Evolutionary conservation across 2,888 invertebrate genomes (phyloP).

Genomic region (Macrostomum cliftonense): DNA sequence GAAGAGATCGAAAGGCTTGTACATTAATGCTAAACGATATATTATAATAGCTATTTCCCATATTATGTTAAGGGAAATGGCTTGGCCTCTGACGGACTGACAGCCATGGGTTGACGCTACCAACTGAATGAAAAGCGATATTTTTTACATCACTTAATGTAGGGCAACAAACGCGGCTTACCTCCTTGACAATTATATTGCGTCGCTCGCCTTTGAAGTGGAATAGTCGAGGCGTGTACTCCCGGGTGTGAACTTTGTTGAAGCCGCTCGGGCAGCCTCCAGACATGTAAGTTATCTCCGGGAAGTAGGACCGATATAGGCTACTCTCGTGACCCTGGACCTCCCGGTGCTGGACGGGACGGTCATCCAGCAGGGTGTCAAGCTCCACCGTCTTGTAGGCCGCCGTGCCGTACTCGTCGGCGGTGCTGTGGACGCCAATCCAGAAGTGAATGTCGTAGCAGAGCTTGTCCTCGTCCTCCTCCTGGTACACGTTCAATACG

Average conservation of each 20-base stretch:
- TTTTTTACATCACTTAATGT: too few species aligned
- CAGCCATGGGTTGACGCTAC: too few species aligned
- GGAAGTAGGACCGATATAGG: constrained; percentile 29
- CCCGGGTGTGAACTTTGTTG: constrained; percentile 10
- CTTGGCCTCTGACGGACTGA: too few species aligned
- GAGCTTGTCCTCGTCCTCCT: constrained; percentile 20
- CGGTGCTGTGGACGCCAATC: constrained; percentile 34
- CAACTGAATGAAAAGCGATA: too few species aligned
- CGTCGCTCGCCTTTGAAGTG: constrained; percentile 5
- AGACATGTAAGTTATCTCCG: constrained; percentile 13
- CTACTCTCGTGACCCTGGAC: constrained; percentile 29
- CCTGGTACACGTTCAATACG: constrained; percentile 14
- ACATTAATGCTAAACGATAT: too few species aligned
- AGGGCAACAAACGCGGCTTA: too few species aligned
- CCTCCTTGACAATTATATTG: constrained; percentile 4
- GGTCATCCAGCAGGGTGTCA: constrained; percentile 30
- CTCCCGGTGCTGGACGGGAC: constrained; percentile 32
- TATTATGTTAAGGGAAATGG: too few species aligned
- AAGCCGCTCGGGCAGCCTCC: constrained; percentile 13
- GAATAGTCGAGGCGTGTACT: constrained; percentile 12
- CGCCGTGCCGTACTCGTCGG: constrained; percentile 36
- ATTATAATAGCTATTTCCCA: too few species aligned
- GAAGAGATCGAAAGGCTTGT: too few species aligned
- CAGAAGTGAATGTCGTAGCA: constrained; percentile 35
- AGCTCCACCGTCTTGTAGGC: constrained; percentile 38